A percentile compares a stretch with the other conserved stretches of the same genome.
Conservation (phyloP, 2,113 vertebrate genomes). For the Bubalus kerabau region DNA sequence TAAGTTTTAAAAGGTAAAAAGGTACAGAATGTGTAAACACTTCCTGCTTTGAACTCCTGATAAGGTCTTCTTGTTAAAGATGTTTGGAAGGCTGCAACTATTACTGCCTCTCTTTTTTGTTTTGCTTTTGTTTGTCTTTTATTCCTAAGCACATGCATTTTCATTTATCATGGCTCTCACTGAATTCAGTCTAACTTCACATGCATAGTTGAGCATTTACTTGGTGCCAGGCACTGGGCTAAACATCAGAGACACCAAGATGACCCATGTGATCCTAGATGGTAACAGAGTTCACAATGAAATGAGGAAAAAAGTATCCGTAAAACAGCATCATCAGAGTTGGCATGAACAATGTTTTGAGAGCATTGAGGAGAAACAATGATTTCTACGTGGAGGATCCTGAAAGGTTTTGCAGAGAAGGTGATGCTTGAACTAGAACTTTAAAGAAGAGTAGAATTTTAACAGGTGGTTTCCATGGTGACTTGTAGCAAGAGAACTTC, state of each 20-base stretch:
- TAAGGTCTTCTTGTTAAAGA: neutral
- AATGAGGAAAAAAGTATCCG: neutral
- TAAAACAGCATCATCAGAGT: neutral
- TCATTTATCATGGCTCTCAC: neutral
- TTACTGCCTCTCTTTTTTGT: neutral
- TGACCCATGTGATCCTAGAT: neutral
- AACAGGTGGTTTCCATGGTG: neutral
- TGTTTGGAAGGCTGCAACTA: neutral
- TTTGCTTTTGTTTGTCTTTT: neutral
- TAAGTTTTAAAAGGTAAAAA: neutral
- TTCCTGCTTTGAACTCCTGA: neutral
- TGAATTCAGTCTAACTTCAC: neutral
- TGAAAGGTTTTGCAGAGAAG: neutral
- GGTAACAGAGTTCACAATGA: neutral
- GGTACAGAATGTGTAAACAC: neutral
- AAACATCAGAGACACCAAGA: neutral
- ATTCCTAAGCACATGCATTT: neutral
- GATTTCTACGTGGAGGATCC: neutral
- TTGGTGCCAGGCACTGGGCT: neutral
- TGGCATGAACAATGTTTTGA: neutral
- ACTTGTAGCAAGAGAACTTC: neutral
- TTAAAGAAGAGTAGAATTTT: neutral
- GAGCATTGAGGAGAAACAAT: neutral
- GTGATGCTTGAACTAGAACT: neutral
- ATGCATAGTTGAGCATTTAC: neutral